Evolutionary conservation across 2,888 invertebrate species (phyloP).

Genomic region (Caenorhabditis japonica): DNA sequence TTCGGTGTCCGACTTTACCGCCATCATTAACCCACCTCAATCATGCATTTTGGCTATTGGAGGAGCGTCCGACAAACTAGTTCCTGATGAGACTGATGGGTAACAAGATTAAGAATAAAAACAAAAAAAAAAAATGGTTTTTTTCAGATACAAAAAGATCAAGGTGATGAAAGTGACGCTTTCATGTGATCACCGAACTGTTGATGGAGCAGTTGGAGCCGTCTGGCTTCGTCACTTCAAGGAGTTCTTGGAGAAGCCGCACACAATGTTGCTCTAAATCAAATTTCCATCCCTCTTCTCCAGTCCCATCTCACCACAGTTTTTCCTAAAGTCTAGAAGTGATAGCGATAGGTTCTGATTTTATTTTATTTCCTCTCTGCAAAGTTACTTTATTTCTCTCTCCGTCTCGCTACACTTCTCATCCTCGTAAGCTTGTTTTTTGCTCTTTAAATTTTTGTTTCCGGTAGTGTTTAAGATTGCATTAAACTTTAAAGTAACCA

Average conservation of each 20-base stretch:
- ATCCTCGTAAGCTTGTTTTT: slow-evolving; percentile 16
- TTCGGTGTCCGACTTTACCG: slow-evolving; percentile 82
- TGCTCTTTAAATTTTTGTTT: slow-evolving; percentile 11
- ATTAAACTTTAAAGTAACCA: too few relatives aligned
- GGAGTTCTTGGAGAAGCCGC: slow-evolving; percentile 90
- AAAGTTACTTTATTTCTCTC: slow-evolving; percentile 10
- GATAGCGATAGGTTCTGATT: slow-evolving; percentile 47
- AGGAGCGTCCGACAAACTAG: slow-evolving; percentile 74
- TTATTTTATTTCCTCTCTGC: slow-evolving; percentile 15
- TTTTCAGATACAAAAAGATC: slow-evolving; percentile 78
- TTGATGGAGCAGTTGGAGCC: slow-evolving; percentile 98
- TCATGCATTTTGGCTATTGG: slow-evolving; percentile 83
- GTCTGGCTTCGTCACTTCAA: slow-evolving; percentile 93
- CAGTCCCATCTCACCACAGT: slow-evolving; percentile 16
- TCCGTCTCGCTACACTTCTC: neutral
- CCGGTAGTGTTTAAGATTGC: too few relatives aligned
- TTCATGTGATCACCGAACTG: slow-evolving; percentile 95
- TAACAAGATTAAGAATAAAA: slow-evolving; percentile 19
- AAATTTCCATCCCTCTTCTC: neutral
- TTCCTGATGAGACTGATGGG: slow-evolving; percentile 71
- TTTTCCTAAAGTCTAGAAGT: slow-evolving; percentile 20
- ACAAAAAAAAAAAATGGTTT: neutral
- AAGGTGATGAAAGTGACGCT: slow-evolving; percentile 90
- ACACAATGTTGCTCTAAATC: slow-evolving; percentile 89
- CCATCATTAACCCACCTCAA: slow-evolving; percentile 85